Conservation (phyloP, 2,113 vertebrate genomes). For the Eolophus roseicapilla region DNA sequence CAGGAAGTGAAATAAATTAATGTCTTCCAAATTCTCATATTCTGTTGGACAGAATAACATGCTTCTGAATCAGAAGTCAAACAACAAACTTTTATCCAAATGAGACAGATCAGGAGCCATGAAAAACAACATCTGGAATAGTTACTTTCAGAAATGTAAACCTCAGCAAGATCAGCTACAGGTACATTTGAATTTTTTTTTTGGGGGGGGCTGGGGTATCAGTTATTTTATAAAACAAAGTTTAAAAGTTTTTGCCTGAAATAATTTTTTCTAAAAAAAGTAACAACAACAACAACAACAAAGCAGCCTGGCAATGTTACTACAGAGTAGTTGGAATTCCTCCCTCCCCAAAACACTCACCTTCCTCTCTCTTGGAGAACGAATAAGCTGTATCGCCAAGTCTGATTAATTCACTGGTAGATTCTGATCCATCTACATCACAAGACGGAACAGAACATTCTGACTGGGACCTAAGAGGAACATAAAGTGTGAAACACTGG, state of each 20-base stretch:
- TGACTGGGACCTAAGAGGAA: slow-evolving; percentile 58
- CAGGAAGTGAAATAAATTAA: not conserved
- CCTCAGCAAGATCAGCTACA: not conserved
- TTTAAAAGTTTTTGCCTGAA: not conserved
- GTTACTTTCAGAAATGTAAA: not conserved
- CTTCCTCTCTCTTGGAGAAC: slow-evolving; percentile 79
- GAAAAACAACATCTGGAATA: not conserved
- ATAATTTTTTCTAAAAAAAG: not conserved
- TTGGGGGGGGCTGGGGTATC: not conserved
- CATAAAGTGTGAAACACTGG: not conserved
- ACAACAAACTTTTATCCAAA: not conserved
- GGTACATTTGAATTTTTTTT: not conserved
- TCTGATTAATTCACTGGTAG: slow-evolving; percentile 82
- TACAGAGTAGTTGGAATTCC: not conserved
- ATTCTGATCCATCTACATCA: slow-evolving; percentile 79
- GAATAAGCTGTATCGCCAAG: slow-evolving; percentile 87
- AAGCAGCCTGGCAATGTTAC: not conserved
- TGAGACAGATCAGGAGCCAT: not conserved
- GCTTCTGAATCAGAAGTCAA: not conserved
- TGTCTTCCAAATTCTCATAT: not conserved
- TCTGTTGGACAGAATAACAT: not conserved
- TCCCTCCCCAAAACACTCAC: slow-evolving; percentile 62
- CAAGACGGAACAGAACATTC: slow-evolving; percentile 68
- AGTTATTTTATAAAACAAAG: not conserved
- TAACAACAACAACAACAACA: not conserved